Base-by-base conservation (phyloP, 2,797 vertebrate species). In the Hypotaenidia okinawae region DNA sequence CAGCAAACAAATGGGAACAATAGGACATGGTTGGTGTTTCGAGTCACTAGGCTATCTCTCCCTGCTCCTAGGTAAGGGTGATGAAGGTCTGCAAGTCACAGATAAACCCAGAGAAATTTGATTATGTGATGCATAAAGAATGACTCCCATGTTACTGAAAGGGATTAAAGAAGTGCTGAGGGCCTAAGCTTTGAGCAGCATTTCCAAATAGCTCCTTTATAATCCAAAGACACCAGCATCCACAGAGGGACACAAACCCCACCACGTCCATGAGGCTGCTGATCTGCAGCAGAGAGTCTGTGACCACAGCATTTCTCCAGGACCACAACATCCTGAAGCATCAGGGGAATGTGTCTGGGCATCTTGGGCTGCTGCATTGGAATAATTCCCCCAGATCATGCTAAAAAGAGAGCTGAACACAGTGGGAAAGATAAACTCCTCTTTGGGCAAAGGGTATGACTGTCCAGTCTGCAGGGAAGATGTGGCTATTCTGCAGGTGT, bases 1-100 rank as follows among this genome's bases (percentile, higher is more conserved):
- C 84, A 52, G 93, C 33, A 95, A 96, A 96, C n/a, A 91, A 97
- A 96, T 55, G 55, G 90, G 93, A 94, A 93, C 93, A 89, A 94
- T 52, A 55, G 66, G 92, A 95, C 55, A 85, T 41, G 94, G 94
- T 11, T 93, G 91, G 94, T 68, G 19, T 93, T 95, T 87, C 43
- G 45, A 75, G 33, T 37, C 89, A 85, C 61, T 25, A 8, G 54
- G 66, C 70, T 81, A 64, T 78, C 82, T 93, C 77, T 45, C 39
- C 74, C 84, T 70, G 77, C 82, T 94, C 66, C 35, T 51, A 76
- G 58, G 66, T 61, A 64, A 95, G 47, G 88, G 77, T 54, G 95
- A 75, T 28, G 86, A 51, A 96, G 89, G 91, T 67, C 91, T 96
- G 90, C 77, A 30, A 93, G 87, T 33, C 74, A 52, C 77, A 94